Evolutionary conservation across 2,888 invertebrate species (phyloP).

Genomic region (Limnephilus auricula): DNA sequence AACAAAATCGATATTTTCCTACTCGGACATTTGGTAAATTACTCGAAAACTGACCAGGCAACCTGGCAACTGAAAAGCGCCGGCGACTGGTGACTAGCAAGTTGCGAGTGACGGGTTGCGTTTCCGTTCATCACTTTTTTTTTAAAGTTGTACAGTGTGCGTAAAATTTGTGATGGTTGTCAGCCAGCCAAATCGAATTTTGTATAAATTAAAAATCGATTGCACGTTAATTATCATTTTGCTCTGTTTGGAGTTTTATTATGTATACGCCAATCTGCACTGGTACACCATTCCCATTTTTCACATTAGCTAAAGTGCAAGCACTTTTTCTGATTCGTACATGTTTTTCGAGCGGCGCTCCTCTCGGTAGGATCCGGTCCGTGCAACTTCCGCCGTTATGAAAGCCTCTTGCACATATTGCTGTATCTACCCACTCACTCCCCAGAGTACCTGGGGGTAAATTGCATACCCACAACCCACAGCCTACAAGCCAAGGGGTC

Average conservation of each 20-base stretch:
- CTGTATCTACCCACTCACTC: neutral
- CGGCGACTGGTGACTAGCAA: too few relatives aligned
- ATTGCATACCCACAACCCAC: neutral
- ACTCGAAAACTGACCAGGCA: too few relatives aligned
- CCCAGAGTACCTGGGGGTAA: neutral
- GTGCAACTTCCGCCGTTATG: neutral
- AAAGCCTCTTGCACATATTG: neutral
- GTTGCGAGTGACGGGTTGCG: too few relatives aligned
- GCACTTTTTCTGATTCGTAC: neutral
- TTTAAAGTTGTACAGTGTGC: too few relatives aligned
- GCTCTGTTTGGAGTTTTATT: neutral
- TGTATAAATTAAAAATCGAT: too few relatives aligned
- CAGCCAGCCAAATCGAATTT: too few relatives aligned
- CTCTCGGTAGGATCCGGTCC: neutral
- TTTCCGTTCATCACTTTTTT: too few relatives aligned
- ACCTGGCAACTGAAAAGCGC: too few relatives aligned
- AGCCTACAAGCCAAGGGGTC: neutral
- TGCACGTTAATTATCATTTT: too few relatives aligned
- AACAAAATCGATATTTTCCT: too few relatives aligned
- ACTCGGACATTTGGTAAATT: too few relatives aligned
- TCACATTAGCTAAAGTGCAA: neutral
- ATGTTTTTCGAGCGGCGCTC: neutral
- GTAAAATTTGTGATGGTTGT: too few relatives aligned
- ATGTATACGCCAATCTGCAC: neutral
- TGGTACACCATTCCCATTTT: neutral